Conservation (phyloP, 1,140 invertebrate genomes). For the Heliconius himera region DNA sequence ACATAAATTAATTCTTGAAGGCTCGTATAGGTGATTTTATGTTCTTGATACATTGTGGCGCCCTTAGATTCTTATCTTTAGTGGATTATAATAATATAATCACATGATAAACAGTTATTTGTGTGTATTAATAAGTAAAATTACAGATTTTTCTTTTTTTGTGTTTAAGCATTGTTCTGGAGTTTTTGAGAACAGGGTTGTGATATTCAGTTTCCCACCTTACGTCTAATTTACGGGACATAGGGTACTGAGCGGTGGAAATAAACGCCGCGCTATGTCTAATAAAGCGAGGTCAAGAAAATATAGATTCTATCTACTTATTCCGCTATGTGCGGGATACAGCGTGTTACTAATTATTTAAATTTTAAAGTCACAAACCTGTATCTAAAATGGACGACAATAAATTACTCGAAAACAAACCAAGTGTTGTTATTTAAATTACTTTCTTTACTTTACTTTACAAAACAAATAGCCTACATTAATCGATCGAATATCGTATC, state of each 20-base stretch:
- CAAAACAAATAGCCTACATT: slow-evolving; percentile 10
- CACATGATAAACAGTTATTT: not conserved
- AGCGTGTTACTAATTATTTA: too few relatives aligned
- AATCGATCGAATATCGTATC: slow-evolving; percentile 18
- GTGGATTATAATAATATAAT: not conserved
- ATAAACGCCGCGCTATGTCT: not conserved
- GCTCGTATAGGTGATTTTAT: slow-evolving; percentile 37
- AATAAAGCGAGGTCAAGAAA: not conserved
- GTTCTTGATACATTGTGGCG: slow-evolving; percentile 10
- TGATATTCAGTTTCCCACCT: too few relatives aligned
- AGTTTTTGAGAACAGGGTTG: too few relatives aligned
- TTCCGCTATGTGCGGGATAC: too few relatives aligned
- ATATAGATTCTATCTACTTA: not conserved
- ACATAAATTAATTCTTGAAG: slow-evolving; percentile 45
- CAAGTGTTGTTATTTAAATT: not conserved
- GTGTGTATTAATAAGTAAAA: not conserved
- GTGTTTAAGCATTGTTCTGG: too few relatives aligned
- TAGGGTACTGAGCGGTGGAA: not conserved
- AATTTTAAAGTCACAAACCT: too few relatives aligned
- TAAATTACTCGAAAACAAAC: not conserved
- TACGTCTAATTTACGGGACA: not conserved
- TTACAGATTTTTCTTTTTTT: too few relatives aligned
- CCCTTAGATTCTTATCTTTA: slow-evolving; percentile 9
- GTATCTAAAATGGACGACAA: too few relatives aligned
- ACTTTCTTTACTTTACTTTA: not conserved